phyloP scores from a whole-genome alignment of 1,140 invertebrate genomes.

The Hylaeus anthracinus region DNA sequence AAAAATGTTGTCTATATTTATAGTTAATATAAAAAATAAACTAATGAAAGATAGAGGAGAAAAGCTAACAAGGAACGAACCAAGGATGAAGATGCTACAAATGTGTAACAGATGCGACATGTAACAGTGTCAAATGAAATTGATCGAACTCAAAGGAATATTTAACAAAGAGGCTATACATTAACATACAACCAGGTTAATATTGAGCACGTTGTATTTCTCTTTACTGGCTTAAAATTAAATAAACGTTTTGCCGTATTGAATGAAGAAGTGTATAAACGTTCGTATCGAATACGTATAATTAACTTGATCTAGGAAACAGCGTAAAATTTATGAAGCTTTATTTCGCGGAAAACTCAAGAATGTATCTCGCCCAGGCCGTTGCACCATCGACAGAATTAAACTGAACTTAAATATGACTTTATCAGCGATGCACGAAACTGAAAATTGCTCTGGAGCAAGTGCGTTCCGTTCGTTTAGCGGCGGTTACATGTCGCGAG shows the following conservation, averaged over 20 bases:
- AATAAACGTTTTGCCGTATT: background rate
- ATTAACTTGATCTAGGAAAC: background rate
- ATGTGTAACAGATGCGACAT: too few relatives aligned
- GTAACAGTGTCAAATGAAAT: too few relatives aligned
- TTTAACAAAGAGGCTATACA: too few relatives aligned
- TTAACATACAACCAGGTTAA: too few relatives aligned
- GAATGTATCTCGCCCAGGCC: background rate
- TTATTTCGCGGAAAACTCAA: background rate
- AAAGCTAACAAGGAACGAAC: too few relatives aligned
- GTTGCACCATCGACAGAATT: background rate
- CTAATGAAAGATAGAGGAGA: too few relatives aligned
- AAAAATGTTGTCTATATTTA: too few relatives aligned
- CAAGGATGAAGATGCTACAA: too few relatives aligned
- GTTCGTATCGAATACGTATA: background rate
- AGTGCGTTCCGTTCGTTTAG: background rate
- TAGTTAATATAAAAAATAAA: too few relatives aligned
- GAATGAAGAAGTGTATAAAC: background rate
- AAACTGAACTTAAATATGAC: constrained; percentile 1
- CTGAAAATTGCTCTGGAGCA: constrained; percentile 7
- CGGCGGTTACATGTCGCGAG: background rate
- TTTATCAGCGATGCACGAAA: background rate
- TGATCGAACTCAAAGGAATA: too few relatives aligned
- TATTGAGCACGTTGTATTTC: too few relatives aligned
- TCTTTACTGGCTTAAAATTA: background rate
- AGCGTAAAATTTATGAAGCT: constrained; percentile 7